Evolutionary conservation across 2,113 vertebrate genomes (phyloP), one percentile per base, ranked within the genome.

Genomic region (Cyanistes caeruleus): DNA sequence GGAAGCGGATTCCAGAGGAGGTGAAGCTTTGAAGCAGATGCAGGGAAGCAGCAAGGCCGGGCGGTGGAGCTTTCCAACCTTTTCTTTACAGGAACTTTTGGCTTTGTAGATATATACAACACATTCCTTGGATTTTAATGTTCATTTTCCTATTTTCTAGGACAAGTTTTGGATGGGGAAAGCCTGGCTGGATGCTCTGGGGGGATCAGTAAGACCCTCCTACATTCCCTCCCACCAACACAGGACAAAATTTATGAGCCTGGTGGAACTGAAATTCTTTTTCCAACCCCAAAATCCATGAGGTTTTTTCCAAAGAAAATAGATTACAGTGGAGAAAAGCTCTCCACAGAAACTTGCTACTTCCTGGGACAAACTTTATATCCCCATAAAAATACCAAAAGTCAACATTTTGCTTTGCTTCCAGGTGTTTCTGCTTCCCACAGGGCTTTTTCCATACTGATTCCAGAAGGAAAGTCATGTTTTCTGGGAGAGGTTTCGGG

Each of bases 321-420:
- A 91, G 49, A 35, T 70, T 9, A 19, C 0, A 0, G 13, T 0
- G 8, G 30, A 60, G 62, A 48, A 83, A 80, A 14, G 41, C 58
- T 85, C 39, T n/a, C 55, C 58, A 2, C 14, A 31, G 60, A 30
- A 60, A 74, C 44, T 15, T 33, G 73, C 65, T 91, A 80, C 73
- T 96, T 94, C 95, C 92, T 39, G 51, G 28, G 90, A 73, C 84
- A 62, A 89, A 59, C 73, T 94, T 94, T 77, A 84, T 39, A 81
- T 60, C 73, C 94, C 59, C 63, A 89, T 94, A 91, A 94, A 94
- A 94, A 80, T 64, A 87, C 90, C 84, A 7, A 48, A 68, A 77
- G n/a, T 11, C 53, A 19, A 35, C 10, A 9, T 35, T 65, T 52
- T 33, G 17, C 94, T 86, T 72, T 31, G 41, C 44, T 67, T 86